phyloP scores from a whole-genome alignment of 2,888 invertebrate species.

The Leptinotarsa haldemani region DNA sequence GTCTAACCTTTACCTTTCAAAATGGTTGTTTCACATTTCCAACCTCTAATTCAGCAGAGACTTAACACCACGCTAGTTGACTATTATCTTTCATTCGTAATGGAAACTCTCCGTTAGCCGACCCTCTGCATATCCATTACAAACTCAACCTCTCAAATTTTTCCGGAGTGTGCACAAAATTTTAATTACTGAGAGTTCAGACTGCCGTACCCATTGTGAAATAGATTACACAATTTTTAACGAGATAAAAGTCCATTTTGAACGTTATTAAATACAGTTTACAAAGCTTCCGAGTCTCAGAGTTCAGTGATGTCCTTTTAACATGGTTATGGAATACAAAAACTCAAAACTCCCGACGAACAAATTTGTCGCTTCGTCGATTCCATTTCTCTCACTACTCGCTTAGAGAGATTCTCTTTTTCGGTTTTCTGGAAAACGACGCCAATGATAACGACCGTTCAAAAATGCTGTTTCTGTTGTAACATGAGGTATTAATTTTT shows the following conservation, averaged over 20 bases:
- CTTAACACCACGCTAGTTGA: neutral
- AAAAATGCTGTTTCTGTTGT: too few species aligned
- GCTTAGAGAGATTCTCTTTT: slow-evolving; percentile 49
- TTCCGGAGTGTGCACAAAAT: slow-evolving; percentile 42
- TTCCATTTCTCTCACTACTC: slow-evolving; percentile 50
- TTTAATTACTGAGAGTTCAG: slow-evolving; percentile 47
- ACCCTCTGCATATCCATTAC: slow-evolving; percentile 29
- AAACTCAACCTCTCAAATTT: slow-evolving; percentile 39
- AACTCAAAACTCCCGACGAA: slow-evolving; percentile 53
- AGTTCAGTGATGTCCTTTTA: slow-evolving; percentile 58
- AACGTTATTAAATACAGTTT: slow-evolving; percentile 60
- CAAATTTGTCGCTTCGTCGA: slow-evolving; percentile 52
- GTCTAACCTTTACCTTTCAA: too few species aligned
- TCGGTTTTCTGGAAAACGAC: slow-evolving; percentile 45
- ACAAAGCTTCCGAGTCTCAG: slow-evolving; percentile 56
- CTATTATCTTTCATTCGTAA: slow-evolving; percentile 2
- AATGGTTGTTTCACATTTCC: neutral
- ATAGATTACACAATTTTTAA: slow-evolving; percentile 57
- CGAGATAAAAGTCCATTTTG: slow-evolving; percentile 60
- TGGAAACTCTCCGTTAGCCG: slow-evolving; percentile 20
- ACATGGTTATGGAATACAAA: slow-evolving; percentile 55
- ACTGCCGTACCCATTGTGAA: slow-evolving; percentile 48
- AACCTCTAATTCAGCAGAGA: neutral
- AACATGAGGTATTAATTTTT: too few species aligned
- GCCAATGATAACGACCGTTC: slow-evolving; percentile 34